Percentiles rank a stretch among this genome's conserved stretches.
These are phyloP conservation scores for Actenoides lindsayi DNA, from an alignment of 2,113 vertebrate genomes.

Conservation along the genomic window DNA sequence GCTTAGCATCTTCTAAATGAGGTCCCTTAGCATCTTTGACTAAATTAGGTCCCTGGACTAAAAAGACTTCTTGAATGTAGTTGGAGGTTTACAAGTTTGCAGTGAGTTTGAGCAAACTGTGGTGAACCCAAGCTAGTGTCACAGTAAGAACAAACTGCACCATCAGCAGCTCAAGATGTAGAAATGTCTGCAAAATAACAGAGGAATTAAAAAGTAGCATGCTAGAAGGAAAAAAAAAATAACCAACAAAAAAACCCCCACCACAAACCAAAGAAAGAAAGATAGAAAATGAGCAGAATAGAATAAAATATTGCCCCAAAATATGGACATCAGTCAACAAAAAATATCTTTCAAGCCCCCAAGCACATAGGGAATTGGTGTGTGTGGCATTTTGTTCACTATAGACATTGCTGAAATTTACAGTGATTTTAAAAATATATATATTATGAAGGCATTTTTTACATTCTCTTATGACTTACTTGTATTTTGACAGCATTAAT, in stretches of 20 bases:
- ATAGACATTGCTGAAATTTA: not conserved
- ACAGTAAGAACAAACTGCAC: not conserved
- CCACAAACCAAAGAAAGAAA: not conserved
- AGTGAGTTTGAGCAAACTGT: not conserved
- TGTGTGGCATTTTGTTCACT: not conserved
- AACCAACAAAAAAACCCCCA: too few relatives aligned
- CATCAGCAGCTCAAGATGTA: not conserved
- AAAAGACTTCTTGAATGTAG: not conserved
- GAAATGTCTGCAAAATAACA: not conserved
- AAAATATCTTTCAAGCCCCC: not conserved
- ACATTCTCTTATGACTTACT: not conserved
- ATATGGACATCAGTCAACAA: not conserved
- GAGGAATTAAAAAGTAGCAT: not conserved
- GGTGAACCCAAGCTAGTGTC: not conserved
- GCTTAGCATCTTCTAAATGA: not conserved
- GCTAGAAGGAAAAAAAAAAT: not conserved
- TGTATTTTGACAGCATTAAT: not conserved
- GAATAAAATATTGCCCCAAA: not conserved
- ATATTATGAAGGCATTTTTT: not conserved
- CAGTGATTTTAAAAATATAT: not conserved
- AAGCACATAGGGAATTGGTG: not conserved
- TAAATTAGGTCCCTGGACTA: conserved; percentile 15
- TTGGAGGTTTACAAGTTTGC: not conserved
- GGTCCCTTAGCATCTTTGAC: not conserved
- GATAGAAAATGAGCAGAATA: not conserved